Base-by-base conservation (phyloP, 2,888 invertebrate species). In the Abrostola triplasia region DNA sequence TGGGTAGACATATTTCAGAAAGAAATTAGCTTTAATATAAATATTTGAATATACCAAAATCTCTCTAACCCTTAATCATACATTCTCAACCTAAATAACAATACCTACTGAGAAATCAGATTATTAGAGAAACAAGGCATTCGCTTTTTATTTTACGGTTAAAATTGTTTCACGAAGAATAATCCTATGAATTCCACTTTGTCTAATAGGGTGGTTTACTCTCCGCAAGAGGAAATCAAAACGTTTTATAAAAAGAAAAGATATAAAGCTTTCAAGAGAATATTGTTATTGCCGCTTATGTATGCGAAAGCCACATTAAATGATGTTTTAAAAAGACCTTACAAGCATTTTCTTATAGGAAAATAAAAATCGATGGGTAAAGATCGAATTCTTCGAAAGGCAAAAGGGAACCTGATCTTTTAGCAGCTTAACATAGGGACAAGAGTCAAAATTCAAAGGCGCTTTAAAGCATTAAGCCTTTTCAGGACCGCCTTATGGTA, bases 201-300 rank as follows among this genome's bases (percentile, higher is more conserved):
- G 49, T 73, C 58, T 77, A 73, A 67, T 60, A 67, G 24, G 42
- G 13, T 37, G 41, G 53, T 58, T 64, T 62, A 49, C 53, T 60
- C 13, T 64, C 65, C 59, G 24, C 24, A 24, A 62, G 37, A 57
- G 60, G 52, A 63, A 77, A 64, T 62, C 59, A 62, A 63, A 74
- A 60, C 62, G 58, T 51, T 63, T 48, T 58, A 51, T 58, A 51
- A 64, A 42, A 36, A 63, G 24, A 50, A 73, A 54, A 49, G 36
- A 55, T 63, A 58, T 50, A 60, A 77, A 77, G 59, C 77, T 68
- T 73, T 77, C 73, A 77, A 73, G 74, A 63, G 42, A 52, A 36
- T 57, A 63, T 71, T 60, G 60, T 65, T 77, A 56, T 64, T 68
- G 49, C 52, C 40, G 56, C 44, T 47, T 47, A 13, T 24, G 44